Base-by-base conservation (phyloP, 1,140 invertebrate genomes). In the Pseudomyrmex flavicornis region DNA sequence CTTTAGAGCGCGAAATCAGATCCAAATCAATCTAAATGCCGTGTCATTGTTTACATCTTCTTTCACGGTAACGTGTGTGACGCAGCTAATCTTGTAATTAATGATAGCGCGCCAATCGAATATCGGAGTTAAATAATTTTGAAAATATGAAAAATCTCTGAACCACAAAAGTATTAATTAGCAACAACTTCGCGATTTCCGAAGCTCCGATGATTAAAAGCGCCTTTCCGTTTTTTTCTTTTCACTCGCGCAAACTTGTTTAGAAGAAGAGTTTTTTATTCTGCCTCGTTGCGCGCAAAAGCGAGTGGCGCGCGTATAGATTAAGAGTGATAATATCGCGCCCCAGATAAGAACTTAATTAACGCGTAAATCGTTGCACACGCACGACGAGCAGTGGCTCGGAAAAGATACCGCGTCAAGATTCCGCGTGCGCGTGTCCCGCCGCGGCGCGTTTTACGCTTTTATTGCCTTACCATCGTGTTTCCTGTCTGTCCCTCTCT, bases 331-430 rank as follows among this genome's bases (percentile, higher is more conserved):
- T 90, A 89, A 89, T 87, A 35, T 35, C 35, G 35, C 85, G 74
- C 13, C 2, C 10, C 10, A 46, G 90, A 91, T 90, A 90, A 90
- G 89, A 61, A 86, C 83, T 85, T 90, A 90, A 90, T 91, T 90
- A 91, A 87, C 89, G 88, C 84, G 70, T 82, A 61, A 54, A 62
- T 62, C 65, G 72, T 62, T 73, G 52, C 26, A 22, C 59, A n/a
- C 10, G 52, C 61, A 26, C 54, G 56, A 15, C 50, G 44, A n/a
- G 75, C 79, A 76, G 73, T 65, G 50, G 62, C 72, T 85, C 79
- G 74, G 87, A 77, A 83, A 77, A 88, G 72, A 85, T 88, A 88
- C 35, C 35, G 9, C 35, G 9, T n/a, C 48, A 79, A 76, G 85
- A 85, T 82, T 85, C 70, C 58, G 70, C 20, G 65, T 13, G 13